phyloP scores from a whole-genome alignment of 2,888 invertebrate genomes.

The Dasypogon diadema region DNA sequence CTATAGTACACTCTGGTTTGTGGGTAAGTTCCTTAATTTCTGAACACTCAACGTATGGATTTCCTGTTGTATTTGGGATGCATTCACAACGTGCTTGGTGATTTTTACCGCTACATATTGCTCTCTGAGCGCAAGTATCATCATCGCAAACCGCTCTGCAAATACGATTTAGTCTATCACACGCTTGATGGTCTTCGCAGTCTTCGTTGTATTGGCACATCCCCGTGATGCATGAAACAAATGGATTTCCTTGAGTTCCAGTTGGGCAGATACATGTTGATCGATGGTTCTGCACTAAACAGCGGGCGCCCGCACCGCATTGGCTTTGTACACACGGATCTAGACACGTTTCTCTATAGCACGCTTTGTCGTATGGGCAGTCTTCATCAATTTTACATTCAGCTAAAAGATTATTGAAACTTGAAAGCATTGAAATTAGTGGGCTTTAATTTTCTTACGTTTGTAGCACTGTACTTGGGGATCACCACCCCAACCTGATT shows the following conservation, averaged over 20 bases:
- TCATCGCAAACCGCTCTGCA: slow-evolving; percentile 86
- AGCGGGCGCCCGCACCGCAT: slow-evolving; percentile 85
- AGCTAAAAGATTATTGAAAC: no score
- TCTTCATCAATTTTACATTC: slow-evolving; percentile 83
- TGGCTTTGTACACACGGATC: slow-evolving; percentile 80
- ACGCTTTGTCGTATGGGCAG: slow-evolving; percentile 87
- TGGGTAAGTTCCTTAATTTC: slow-evolving; percentile 68
- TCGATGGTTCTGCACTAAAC: slow-evolving; percentile 80
- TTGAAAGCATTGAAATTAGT: no score
- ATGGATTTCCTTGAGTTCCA: slow-evolving; percentile 88
- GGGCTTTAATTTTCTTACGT: no score
- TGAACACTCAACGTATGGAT: slow-evolving; percentile 80
- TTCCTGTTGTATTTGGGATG: slow-evolving; percentile 80
- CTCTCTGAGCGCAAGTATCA: slow-evolving; percentile 83
- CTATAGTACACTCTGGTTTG: slow-evolving; percentile 77
- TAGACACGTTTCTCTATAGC: slow-evolving; percentile 82
- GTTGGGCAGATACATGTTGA: slow-evolving; percentile 86
- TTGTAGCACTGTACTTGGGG: slow-evolving; percentile 87
- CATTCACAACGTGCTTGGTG: slow-evolving; percentile 86
- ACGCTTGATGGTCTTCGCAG: slow-evolving; percentile 86
- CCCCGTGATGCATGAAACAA: slow-evolving; percentile 83
- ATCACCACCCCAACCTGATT: slow-evolving; percentile 88
- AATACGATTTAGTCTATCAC: slow-evolving; percentile 84
- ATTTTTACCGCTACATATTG: slow-evolving; percentile 79
- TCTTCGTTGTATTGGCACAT: slow-evolving; percentile 91